Conservation (phyloP, 2,888 invertebrate species). For the Acrobasis consociella region DNA sequence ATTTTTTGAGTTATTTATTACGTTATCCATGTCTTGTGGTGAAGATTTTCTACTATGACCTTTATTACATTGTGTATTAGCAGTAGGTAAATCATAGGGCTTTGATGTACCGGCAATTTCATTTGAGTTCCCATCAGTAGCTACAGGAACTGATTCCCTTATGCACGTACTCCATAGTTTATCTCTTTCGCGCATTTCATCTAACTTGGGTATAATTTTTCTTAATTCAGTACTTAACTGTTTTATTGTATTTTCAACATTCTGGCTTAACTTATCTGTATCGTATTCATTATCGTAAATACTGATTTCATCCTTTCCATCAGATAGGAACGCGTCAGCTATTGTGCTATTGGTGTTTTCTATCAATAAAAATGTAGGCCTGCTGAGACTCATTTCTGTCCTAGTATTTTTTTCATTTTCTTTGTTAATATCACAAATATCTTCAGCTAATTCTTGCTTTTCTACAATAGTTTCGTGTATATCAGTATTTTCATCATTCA, state of each 20-base stretch:
- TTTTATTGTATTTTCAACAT: slow-evolving; percentile 74
- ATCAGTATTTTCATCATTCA: slow-evolving; percentile 45
- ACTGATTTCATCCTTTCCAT: slow-evolving; percentile 81
- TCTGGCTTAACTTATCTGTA: slow-evolving; percentile 65
- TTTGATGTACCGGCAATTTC: slow-evolving; percentile 55
- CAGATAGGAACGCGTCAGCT: slow-evolving; percentile 83
- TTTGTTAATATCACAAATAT: slow-evolving; percentile 53
- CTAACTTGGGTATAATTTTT: slow-evolving; percentile 76
- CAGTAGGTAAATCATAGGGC: slow-evolving; percentile 34
- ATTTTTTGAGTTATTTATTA: slow-evolving; percentile 40
- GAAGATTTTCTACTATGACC: slow-evolving; percentile 35
- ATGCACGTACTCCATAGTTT: slow-evolving; percentile 62
- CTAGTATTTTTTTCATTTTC: slow-evolving; percentile 68
- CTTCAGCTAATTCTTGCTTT: slow-evolving; percentile 41
- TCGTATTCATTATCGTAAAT: slow-evolving; percentile 65
- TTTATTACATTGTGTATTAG: slow-evolving; percentile 37
- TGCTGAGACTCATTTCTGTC: slow-evolving; percentile 70
- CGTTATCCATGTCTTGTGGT: slow-evolving; percentile 25
- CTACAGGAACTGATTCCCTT: slow-evolving; percentile 42
- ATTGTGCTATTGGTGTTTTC: slow-evolving; percentile 72
- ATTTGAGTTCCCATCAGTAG: slow-evolving; percentile 69
- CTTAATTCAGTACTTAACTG: slow-evolving; percentile 73
- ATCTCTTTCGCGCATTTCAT: slow-evolving; percentile 75
- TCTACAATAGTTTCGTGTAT: slow-evolving; percentile 33
- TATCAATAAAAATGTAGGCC: slow-evolving; percentile 74